These are phyloP conservation scores for Hestina assimilis DNA, from an alignment of 1,140 invertebrate species.

Conservation along the genomic window DNA sequence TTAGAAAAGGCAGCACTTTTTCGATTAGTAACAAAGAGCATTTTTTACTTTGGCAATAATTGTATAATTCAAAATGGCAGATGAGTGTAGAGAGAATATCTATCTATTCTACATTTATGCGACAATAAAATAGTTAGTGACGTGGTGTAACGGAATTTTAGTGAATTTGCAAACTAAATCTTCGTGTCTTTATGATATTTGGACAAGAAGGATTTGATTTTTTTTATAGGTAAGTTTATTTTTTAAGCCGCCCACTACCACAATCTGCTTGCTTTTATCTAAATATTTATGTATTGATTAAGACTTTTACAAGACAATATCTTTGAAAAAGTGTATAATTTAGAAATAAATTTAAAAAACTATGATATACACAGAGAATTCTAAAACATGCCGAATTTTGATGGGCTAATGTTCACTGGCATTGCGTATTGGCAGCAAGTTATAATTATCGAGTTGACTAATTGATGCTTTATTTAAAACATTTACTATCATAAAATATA, in stretches of 20 bases:
- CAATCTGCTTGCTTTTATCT: constrained; percentile 57
- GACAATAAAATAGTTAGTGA: constrained; percentile 61
- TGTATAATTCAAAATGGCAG: constrained; percentile 64
- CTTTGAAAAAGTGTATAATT: not conserved
- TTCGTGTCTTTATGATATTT: constrained; percentile 11
- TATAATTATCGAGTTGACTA: constrained; percentile 61
- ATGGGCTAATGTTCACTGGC: constrained; percentile 56
- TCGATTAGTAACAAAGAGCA: not conserved
- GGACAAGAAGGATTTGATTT: constrained; percentile 19
- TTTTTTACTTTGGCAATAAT: constrained; percentile 21
- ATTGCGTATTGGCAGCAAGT: constrained; percentile 60
- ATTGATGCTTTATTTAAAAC: constrained; percentile 7
- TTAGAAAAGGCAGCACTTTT: too few species aligned
- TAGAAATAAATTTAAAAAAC: constrained; percentile 7
- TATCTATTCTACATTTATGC: constrained; percentile 39
- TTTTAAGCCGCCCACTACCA: constrained; percentile 50
- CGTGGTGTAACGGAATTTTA: constrained; percentile 61
- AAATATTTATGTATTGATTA: constrained; percentile 32
- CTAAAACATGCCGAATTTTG: constrained; percentile 35
- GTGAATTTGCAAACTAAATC: constrained; percentile 37
- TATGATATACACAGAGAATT: not conserved
- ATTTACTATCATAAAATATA: not conserved
- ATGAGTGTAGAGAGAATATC: constrained; percentile 43
- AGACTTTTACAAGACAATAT: constrained; percentile 1
- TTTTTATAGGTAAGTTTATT: constrained; percentile 56